A percentile compares a stretch with the other conserved stretches of the same genome.
These are phyloP conservation scores for Cryptocephalus moraei DNA, from an alignment of 2,888 invertebrate genomes.

Conservation along the genomic window DNA sequence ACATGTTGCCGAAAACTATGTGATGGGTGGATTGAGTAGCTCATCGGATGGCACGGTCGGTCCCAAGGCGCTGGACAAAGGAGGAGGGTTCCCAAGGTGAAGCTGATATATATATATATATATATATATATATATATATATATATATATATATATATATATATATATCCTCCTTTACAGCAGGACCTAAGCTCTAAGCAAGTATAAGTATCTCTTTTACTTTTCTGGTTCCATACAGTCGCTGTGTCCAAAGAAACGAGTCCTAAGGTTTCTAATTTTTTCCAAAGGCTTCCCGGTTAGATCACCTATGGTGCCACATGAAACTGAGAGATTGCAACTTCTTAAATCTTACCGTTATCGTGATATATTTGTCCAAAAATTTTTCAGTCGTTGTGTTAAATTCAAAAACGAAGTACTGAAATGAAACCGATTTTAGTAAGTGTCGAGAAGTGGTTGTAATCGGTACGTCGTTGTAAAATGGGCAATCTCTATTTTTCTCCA, in stretches of 20 bases:
- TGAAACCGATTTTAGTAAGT: neutral
- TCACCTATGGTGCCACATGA: slow-evolving; percentile 20
- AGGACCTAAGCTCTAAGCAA: too few species aligned
- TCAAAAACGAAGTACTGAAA: slow-evolving; percentile 36
- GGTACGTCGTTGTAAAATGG: slow-evolving; percentile 61
- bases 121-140: too few species aligned
- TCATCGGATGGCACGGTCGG: too few species aligned
- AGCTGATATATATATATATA: too few species aligned
- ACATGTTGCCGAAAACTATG: too few species aligned
- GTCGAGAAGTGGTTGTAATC: slow-evolving; percentile 24
- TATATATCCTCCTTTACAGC: too few species aligned
- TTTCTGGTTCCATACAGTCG: slow-evolving; percentile 61
- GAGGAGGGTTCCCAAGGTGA: too few species aligned
- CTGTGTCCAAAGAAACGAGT: slow-evolving; percentile 52
- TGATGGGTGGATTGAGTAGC: too few species aligned
- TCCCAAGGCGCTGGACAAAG: too few species aligned
- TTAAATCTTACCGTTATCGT: slow-evolving; percentile 44
- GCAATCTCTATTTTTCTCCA: slow-evolving; percentile 47
- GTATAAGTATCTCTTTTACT: slow-evolving; percentile 34
- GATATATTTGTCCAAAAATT: slow-evolving; percentile 47
- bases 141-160: too few species aligned
- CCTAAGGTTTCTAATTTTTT: slow-evolving; percentile 46
- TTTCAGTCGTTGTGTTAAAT: slow-evolving; percentile 44
- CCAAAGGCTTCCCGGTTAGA: slow-evolving; percentile 30
- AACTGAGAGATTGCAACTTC: neutral